A percentile compares a stretch with the other conserved stretches of the same genome.
phyloP scores from a whole-genome alignment of 2,888 invertebrate genomes.

The Papilio gigon region DNA sequence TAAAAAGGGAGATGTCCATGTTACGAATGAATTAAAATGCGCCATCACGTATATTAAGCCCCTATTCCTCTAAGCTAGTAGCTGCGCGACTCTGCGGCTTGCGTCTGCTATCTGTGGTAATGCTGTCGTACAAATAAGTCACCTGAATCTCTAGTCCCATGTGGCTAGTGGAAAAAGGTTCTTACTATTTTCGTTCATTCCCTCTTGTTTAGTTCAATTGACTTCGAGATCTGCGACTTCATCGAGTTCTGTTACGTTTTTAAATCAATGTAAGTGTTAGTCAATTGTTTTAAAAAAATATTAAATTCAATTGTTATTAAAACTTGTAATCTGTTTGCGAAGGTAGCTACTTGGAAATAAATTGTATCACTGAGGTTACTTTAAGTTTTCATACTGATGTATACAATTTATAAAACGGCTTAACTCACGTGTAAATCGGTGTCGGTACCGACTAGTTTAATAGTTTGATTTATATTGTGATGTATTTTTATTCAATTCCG shows the following conservation, averaged over 20 bases:
- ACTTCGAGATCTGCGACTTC: slow-evolving; percentile 35
- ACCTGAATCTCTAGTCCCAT: neutral
- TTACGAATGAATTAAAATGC: slow-evolving; percentile 78
- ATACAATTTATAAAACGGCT: too few species aligned
- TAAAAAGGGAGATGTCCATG: slow-evolving; percentile 70
- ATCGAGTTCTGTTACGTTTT: slow-evolving; percentile 55
- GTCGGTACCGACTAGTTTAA: too few species aligned
- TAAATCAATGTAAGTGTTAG: slow-evolving; percentile 45
- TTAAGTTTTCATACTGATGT: too few species aligned
- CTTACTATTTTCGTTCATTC: neutral
- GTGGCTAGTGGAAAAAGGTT: neutral
- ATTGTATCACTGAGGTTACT: too few species aligned
- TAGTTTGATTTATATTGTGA: too few species aligned
- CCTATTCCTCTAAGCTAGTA: slow-evolving; percentile 51
- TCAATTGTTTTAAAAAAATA: slow-evolving; percentile 9
- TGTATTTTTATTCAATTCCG: too few species aligned
- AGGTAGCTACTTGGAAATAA: too few species aligned
- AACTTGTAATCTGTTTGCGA: neutral
- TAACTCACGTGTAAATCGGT: too few species aligned
- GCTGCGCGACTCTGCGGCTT: neutral
- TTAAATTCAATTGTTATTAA: neutral
- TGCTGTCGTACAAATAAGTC: too few species aligned
- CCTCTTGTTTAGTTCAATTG: slow-evolving; percentile 7
- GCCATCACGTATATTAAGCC: slow-evolving; percentile 77
- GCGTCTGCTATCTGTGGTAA: neutral